Percentiles rank a stretch among this genome's conserved stretches.
phyloP scores from a whole-genome alignment of 2,113 vertebrate species.

The Trachemys scripta region DNA sequence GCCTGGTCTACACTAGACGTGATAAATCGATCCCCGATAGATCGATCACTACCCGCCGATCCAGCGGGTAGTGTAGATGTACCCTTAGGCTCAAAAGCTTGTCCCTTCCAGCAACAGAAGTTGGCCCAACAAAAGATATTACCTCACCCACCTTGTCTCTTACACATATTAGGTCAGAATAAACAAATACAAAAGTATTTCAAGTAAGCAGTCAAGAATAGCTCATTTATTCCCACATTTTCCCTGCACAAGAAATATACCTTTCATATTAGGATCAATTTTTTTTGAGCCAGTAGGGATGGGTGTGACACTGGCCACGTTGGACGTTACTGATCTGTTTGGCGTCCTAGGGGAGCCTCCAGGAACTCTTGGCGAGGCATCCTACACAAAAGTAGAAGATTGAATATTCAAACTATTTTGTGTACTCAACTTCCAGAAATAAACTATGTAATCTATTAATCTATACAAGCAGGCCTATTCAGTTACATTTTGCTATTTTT shows the following conservation, averaged over 20 bases:
- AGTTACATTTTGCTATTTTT: not conserved
- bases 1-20: no score
- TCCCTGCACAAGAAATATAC: conserved; percentile 63
- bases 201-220: not conserved
- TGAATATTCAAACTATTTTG: not conserved
- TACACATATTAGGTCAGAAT: not conserved
- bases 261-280: conserved; percentile 91
- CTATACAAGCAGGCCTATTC: not conserved
- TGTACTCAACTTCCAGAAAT: not conserved
- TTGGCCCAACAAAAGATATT: no score
- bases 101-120: not conserved
- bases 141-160: not conserved
- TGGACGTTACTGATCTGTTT: conserved; percentile 91
- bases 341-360: conserved; percentile 93
- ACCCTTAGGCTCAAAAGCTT: not conserved
- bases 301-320: conserved; percentile 93
- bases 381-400: conserved; percentile 73
- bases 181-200: not conserved
- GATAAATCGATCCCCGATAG: no score
- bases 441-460: not conserved
- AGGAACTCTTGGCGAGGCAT: conserved; percentile 91
- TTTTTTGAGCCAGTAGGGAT: conserved; percentile 90
- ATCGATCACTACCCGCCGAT: no score
- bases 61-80: no score
- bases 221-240: not conserved